Percentiles rank a stretch among this genome's conserved stretches.
Evolutionary conservation across 2,113 vertebrate genomes (phyloP).

Genomic region (Morone saxatilis): DNA sequence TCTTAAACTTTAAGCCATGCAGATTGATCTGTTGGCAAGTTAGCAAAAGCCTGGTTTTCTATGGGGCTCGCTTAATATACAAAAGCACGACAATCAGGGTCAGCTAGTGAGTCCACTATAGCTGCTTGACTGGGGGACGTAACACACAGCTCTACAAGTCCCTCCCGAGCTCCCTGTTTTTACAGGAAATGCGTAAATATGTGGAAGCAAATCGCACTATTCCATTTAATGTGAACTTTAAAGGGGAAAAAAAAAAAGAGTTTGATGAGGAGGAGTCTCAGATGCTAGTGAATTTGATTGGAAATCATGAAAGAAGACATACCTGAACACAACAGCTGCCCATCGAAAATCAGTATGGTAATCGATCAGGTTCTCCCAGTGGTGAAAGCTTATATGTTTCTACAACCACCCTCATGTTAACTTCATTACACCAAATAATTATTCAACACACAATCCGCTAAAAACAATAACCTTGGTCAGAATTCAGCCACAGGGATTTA

Average conservation of each 20-base stretch:
- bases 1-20: too few species aligned
- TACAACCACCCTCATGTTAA: background rate
- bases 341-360: background rate
- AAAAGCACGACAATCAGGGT: too few species aligned
- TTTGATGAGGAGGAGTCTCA: background rate
- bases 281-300: background rate
- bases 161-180: too few species aligned
- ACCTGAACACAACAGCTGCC: background rate
- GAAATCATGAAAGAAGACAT: background rate
- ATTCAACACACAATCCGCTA: background rate
- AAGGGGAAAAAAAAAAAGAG: constrained; percentile 5
- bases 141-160: too few species aligned
- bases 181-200: too few species aligned
- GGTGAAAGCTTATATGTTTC: constrained; percentile 6
- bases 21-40: too few species aligned
- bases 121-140: too few species aligned
- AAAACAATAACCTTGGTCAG: constrained; percentile 8
- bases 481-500: constrained; percentile 28
- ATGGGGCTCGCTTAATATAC: too few species aligned
- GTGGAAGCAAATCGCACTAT: too few species aligned
- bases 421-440: constrained; percentile 7
- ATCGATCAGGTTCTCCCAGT: constrained; percentile 24
- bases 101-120: too few species aligned
- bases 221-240: too few species aligned
- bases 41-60: too few species aligned